Evolutionary conservation across 2,888 invertebrate genomes (phyloP).

Genomic region (Halictus ligatus): DNA sequence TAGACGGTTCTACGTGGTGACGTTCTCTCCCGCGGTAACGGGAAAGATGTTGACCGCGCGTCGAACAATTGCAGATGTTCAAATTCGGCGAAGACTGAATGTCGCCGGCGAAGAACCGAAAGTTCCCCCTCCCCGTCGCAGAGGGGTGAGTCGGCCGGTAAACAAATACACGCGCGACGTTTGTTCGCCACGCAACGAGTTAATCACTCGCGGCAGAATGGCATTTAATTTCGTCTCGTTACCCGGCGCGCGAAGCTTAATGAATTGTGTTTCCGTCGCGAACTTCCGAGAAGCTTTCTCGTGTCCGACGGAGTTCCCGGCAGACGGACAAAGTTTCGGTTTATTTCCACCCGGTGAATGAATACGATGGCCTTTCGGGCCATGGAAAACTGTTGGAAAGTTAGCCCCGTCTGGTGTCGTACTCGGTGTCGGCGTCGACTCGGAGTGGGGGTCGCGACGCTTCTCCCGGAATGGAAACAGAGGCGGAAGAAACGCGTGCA

Average conservation of each 20-base stretch:
- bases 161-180: conserved; percentile 15
- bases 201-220: conserved; percentile 42
- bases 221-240: conserved; percentile 57
- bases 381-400: conserved; percentile 30
- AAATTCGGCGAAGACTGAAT: background rate
- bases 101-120: background rate
- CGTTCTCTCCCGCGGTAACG: background rate
- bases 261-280: conserved; percentile 52
- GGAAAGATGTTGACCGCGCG: background rate
- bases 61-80: background rate
- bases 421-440: too few species aligned
- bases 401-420: background rate
- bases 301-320: conserved; percentile 23
- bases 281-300: conserved; percentile 36
- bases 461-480: background rate
- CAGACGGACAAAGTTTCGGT: conserved; percentile 40
- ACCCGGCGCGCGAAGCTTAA: conserved; percentile 41
- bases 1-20: background rate
- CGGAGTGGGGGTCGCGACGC: background rate
- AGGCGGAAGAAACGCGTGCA: conserved; percentile 14
- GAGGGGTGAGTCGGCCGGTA: too few species aligned
- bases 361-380: conserved; percentile 1
- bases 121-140: background rate
- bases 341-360: conserved; percentile 46
- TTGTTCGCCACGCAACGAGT: conserved; percentile 37